A percentile compares a stretch with the other conserved stretches of the same genome.
phyloP scores from a whole-genome alignment of 2,113 vertebrate genomes.

The Prinia subflava region DNA sequence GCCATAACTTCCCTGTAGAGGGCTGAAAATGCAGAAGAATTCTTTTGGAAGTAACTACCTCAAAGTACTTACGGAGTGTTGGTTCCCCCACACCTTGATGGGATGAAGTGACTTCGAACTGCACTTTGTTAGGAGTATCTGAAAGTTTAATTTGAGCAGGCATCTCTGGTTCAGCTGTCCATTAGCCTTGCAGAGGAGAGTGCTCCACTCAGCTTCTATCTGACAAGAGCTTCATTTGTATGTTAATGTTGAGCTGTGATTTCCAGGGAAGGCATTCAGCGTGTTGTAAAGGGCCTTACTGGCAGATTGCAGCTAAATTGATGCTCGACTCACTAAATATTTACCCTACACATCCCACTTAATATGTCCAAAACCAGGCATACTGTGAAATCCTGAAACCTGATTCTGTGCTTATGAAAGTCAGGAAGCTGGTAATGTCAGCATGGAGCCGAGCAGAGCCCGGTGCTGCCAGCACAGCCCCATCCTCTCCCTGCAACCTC shows the following conservation, averaged over 20 bases:
- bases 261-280: slow-evolving; percentile 52
- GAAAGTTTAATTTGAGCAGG: background rate
- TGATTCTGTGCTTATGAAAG: slow-evolving; percentile 34
- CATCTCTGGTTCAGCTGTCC: slow-evolving; percentile 22
- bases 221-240: slow-evolving; percentile 60
- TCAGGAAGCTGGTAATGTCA: slow-evolving; percentile 33
- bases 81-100: background rate
- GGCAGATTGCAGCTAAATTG: slow-evolving; percentile 65
- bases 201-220: background rate
- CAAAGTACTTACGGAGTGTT: background rate
- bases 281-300: slow-evolving; percentile 54
- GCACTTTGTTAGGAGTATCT: background rate
- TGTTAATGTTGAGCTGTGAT: slow-evolving; percentile 60
- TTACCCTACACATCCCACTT: slow-evolving; percentile 67
- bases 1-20: background rate
- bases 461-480: background rate
- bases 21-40: background rate
- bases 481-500: background rate
- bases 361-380: slow-evolving; percentile 62
- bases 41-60: background rate
- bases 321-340: slow-evolving; percentile 58
- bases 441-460: fast-evolving
- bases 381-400: slow-evolving; percentile 60
- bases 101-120: background rate
- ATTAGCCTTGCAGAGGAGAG: slow-evolving; percentile 17